phyloP scores from a whole-genome alignment of 2,797 vertebrate genomes.

The Choloepus didactylus region DNA sequence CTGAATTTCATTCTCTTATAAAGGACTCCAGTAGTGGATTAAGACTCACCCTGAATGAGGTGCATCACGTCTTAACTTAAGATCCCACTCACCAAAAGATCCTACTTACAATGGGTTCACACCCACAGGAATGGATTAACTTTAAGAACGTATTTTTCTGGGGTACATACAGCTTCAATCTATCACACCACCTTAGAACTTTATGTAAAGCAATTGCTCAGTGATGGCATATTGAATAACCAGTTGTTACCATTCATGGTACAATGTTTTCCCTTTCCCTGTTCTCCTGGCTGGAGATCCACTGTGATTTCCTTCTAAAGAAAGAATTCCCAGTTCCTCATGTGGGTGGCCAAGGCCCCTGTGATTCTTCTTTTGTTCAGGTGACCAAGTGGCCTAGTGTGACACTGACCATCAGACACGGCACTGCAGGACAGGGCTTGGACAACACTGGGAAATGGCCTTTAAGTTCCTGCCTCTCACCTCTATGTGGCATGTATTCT shows the following conservation, averaged over 20 bases:
- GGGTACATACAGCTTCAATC: too few relatives aligned
- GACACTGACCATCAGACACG: neutral
- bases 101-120: too few relatives aligned
- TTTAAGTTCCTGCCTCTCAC: neutral
- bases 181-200: neutral
- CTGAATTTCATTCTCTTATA: too few relatives aligned
- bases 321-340: neutral
- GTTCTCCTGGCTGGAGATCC: neutral
- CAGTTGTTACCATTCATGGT: neutral
- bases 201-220: neutral
- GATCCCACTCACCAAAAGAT: neutral
- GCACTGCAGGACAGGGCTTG: neutral
- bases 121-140: too few relatives aligned
- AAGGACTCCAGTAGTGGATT: too few relatives aligned
- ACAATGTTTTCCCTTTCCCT: neutral
- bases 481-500: neutral
- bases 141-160: too few relatives aligned
- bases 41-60: too few relatives aligned
- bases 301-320: neutral
- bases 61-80: too few relatives aligned
- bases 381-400: neutral
- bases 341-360: neutral
- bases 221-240: neutral
- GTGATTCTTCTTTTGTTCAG: neutral
- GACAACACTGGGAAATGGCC: neutral